Evolutionary conservation across 2,888 invertebrate genomes (phyloP).

Genomic region (Griposia aprilina): DNA sequence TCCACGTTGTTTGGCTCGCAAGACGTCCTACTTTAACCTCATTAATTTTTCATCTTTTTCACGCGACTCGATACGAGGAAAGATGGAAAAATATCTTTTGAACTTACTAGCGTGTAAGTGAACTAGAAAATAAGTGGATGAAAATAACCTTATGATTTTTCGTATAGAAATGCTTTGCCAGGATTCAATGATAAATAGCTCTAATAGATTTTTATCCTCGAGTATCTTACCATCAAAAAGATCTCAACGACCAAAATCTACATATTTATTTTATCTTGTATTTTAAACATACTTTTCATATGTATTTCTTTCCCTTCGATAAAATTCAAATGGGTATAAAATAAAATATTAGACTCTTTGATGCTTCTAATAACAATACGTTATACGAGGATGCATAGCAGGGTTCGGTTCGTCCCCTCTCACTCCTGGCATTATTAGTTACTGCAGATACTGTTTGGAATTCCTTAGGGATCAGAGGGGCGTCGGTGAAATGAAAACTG

Average conservation of each 20-base stretch:
- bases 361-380: slow-evolving; percentile 76
- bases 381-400: slow-evolving; percentile 75
- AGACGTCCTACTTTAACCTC: slow-evolving; percentile 78
- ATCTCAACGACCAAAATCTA: slow-evolving; percentile 24
- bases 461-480: slow-evolving; percentile 87
- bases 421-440: slow-evolving; percentile 84
- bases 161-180: neutral
- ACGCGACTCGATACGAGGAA: slow-evolving; percentile 74
- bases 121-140: slow-evolving; percentile 48
- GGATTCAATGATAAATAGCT: slow-evolving; percentile 19
- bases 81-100: slow-evolving; percentile 62
- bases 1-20: slow-evolving; percentile 69
- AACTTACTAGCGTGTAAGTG: slow-evolving; percentile 49
- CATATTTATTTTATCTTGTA: slow-evolving; percentile 30
- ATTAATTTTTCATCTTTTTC: slow-evolving; percentile 81
- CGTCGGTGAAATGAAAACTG: slow-evolving; percentile 87
- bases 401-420: slow-evolving; percentile 69
- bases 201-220: slow-evolving; percentile 13
- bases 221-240: slow-evolving; percentile 1
- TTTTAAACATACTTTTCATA: slow-evolving; percentile 34
- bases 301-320: slow-evolving; percentile 57
- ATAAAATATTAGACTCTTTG: slow-evolving; percentile 71
- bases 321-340: slow-evolving; percentile 68
- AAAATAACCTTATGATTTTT: slow-evolving; percentile 20
- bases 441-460: slow-evolving; percentile 87